Evolutionary conservation across 2,797 vertebrate species (phyloP).

Genomic region (Odontamblyopus rebecca): DNA sequence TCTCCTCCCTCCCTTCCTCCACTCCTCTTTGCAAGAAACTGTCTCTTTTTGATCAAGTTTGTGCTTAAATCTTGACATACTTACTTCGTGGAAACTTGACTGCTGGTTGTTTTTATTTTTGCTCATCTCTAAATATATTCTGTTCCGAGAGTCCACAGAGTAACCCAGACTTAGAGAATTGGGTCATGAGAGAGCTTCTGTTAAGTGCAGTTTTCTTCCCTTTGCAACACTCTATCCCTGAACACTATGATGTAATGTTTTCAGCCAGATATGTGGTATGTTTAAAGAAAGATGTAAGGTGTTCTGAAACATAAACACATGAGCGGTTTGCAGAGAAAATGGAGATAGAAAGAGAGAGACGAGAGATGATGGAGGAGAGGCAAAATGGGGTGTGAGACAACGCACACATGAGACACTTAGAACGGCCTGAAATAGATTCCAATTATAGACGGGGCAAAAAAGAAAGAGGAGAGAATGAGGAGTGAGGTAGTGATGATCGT

Average conservation of each 20-base stretch:
- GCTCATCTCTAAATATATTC: constrained; percentile 62
- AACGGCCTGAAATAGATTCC: constrained; percentile 83
- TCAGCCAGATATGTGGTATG: constrained; percentile 32
- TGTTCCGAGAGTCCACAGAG: constrained; percentile 47
- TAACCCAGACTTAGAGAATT: constrained; percentile 70
- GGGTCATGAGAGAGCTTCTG: constrained; percentile 66
- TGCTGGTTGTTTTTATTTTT: constrained; percentile 28
- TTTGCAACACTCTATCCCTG: constrained; percentile 49
- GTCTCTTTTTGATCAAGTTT: constrained; percentile 16
- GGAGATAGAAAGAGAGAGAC: constrained; percentile 46
- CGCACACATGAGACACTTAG: constrained; percentile 82
- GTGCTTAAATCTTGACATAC: constrained; percentile 4
- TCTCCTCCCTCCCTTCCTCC: constrained; percentile 67
- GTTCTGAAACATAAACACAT: constrained; percentile 16
- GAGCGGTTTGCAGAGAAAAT: constrained; percentile 38
- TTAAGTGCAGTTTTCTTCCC: constrained; percentile 47
- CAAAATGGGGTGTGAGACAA: constrained; percentile 76
- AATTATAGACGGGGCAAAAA: constrained; percentile 80
- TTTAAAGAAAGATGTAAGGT: constrained; percentile 37
- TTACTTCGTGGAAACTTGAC: constrained; percentile 23
- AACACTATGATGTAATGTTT: constrained; percentile 44
- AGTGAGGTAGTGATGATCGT: constrained; percentile 62
- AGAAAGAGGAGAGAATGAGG: constrained; percentile 65
- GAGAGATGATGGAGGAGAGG: constrained; percentile 63
- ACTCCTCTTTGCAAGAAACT: constrained; percentile 63